Base-by-base conservation (phyloP, 2,888 invertebrate species). In the Yponomeuta plumbellus region DNA sequence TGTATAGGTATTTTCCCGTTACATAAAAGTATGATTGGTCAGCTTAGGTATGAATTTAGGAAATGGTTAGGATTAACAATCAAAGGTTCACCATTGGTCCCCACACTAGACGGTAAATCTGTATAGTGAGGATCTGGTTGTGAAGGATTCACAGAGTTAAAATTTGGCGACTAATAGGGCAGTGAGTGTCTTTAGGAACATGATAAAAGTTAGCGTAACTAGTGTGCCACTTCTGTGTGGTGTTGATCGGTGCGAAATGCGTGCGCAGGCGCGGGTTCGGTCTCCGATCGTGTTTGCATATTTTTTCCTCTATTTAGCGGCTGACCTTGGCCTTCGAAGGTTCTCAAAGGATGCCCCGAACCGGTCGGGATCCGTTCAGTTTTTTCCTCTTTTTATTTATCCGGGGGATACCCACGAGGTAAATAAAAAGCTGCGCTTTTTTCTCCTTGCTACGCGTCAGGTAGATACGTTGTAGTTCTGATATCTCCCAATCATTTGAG, bases 251-350 rank as follows among this genome's bases (percentile, higher is more conserved):
- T 17, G 44, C 44, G 44, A 11, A 17, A 13, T 13, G 44, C 0
- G 44, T 52, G 44, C 44, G 44, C 44, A 17, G 44, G 44, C 44
- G 44, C 44, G 13, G 44, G 44, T 52, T 52, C 44, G 44, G 17
- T 52, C 17, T 17, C 5, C 44, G 44, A 17, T 52, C 44, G 22
- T 59, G 21, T 59, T 59, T 59, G 59, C 59, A 22, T 20, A 13
- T 22, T 59, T 59, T 58, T 59, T 23, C 59, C 59, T 59, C 59
- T 22, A 13, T 59, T 59, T 59, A 23, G 6, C 44, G 44, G 59
- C 59, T 22, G 59, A 59, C 59, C 59, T 21, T 59, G 59, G 23
- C 59, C 59, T 59, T 22, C 22, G 22, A 59, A 59, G 59, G 59
- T 21, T 13, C 23, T 59, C 21, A 13, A 59, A 22, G 58, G 58